Percentiles rank a stretch among this genome's conserved stretches.
phyloP scores from a whole-genome alignment of 2,888 invertebrate species.

The Pollenia angustigena region DNA sequence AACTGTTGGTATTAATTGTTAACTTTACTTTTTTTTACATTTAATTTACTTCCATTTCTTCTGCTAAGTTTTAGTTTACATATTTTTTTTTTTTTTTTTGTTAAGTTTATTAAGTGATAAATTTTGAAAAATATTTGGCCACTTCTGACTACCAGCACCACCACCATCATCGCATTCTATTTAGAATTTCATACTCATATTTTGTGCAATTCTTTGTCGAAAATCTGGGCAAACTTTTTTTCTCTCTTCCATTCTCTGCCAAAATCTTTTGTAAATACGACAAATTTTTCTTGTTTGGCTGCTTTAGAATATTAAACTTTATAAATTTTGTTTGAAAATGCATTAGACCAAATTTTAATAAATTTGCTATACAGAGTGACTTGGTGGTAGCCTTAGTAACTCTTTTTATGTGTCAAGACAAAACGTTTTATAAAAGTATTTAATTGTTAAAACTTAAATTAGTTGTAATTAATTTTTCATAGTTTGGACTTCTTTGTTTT shows the following conservation, averaged over 20 bases:
- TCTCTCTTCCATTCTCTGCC: not conserved
- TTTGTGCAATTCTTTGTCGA: not conserved
- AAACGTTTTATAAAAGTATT: too few species aligned
- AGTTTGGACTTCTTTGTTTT: too few species aligned
- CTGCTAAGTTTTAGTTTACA: not conserved
- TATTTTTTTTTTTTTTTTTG: not conserved
- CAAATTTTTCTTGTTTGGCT: not conserved
- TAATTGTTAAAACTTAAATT: too few species aligned
- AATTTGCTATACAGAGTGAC: not conserved
- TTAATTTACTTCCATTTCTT: conserved; percentile 1
- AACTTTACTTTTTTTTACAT: conserved; percentile 19
- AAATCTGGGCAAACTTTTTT: conserved; percentile 11
- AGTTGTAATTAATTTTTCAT: too few species aligned
- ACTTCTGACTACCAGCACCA: not conserved
- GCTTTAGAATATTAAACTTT: conserved; percentile 9
- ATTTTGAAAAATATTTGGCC: conserved; percentile 10
- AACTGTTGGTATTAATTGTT: conserved; percentile 69
- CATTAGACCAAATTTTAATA: not conserved
- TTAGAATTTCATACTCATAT: not conserved
- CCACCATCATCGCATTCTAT: not conserved
- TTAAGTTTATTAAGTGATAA: not conserved
- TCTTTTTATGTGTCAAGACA: too few species aligned
- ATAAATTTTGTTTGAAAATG: conserved; percentile 11
- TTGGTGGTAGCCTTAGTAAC: too few species aligned
- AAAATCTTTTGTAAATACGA: not conserved